Percentiles rank a stretch among this genome's conserved stretches.
phyloP scores from a whole-genome alignment of 1,140 invertebrate species.

The Orius insidiosus region DNA sequence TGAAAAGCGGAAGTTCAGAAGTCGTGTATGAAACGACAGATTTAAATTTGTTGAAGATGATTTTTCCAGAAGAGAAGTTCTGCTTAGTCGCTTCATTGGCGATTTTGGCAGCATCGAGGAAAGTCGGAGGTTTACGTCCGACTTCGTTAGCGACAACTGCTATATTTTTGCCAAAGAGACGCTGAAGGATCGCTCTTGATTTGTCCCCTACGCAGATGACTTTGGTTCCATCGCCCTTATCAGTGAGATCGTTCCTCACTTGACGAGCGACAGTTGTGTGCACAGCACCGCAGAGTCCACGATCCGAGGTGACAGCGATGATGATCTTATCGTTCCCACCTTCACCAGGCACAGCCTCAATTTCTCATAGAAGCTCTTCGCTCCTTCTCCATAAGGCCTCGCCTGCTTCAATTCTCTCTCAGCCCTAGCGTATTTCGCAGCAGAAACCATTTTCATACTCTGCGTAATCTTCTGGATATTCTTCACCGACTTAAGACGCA shows the following conservation, averaged over 20 bases:
- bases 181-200: constrained; percentile 64
- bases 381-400: constrained; percentile 73
- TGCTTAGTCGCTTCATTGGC: constrained; percentile 65
- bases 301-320: constrained; percentile 90
- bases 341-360: constrained; percentile 50
- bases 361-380: constrained; percentile 72
- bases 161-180: constrained; percentile 70
- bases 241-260: constrained; percentile 47
- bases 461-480: constrained; percentile 99
- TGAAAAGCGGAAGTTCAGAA: constrained; percentile 65
- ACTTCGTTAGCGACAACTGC: constrained; percentile 66
- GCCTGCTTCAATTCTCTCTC: constrained; percentile 89
- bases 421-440: constrained; percentile 66
- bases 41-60: constrained; percentile 82
- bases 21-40: constrained; percentile 86
- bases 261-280: constrained; percentile 79
- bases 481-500: constrained; percentile 93
- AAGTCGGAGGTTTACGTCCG: constrained; percentile 82
- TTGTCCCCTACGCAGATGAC: constrained; percentile 93
- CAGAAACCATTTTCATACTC: constrained; percentile 98
- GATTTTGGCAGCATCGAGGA: constrained; percentile 76
- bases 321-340: constrained; percentile 61
- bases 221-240: constrained; percentile 56
- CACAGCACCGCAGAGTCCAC: constrained; percentile 87
- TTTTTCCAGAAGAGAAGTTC: constrained; percentile 72